phyloP scores from a whole-genome alignment of 1,140 invertebrate genomes.

The Saccostrea cuccullata region DNA sequence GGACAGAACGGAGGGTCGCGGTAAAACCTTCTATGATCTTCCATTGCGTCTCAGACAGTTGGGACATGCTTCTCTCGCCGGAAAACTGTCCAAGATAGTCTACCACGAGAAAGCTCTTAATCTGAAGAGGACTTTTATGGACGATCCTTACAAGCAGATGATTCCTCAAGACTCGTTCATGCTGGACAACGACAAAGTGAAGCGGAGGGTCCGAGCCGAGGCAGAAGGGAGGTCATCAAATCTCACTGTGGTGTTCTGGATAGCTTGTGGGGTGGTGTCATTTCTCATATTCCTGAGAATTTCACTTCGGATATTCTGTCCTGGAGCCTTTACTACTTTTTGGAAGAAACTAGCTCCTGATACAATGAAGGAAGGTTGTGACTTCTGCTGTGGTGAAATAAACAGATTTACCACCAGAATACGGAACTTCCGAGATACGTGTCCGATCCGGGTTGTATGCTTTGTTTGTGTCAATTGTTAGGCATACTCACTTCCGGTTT shows the following conservation, averaged over 20 bases:
- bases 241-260: slow-evolving; percentile 37
- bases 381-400: slow-evolving; percentile 51
- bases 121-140: slow-evolving; percentile 61
- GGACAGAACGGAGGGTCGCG: slow-evolving; percentile 62
- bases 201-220: not conserved
- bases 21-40: slow-evolving; percentile 68
- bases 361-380: slow-evolving; percentile 44
- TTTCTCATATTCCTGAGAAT: slow-evolving; percentile 40
- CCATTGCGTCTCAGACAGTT: slow-evolving; percentile 66
- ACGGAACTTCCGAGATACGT: too few relatives aligned
- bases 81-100: slow-evolving; percentile 64
- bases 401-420: slow-evolving; percentile 41
- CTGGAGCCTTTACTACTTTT: slow-evolving; percentile 23
- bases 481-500: too few relatives aligned
- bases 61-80: slow-evolving; percentile 62
- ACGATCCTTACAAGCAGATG: slow-evolving; percentile 65
- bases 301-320: slow-evolving; percentile 47
- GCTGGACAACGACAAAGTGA: slow-evolving; percentile 49
- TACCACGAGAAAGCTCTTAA: slow-evolving; percentile 65
- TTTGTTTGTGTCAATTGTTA: too few relatives aligned
- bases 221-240: not conserved
- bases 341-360: slow-evolving; percentile 51
- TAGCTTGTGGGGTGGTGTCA: slow-evolving; percentile 1
- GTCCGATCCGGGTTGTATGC: too few relatives aligned
- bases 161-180: slow-evolving; percentile 58